Evolutionary conservation across 2,113 vertebrate genomes (phyloP).

Genomic region (Phalacrocorax aristotelis): DNA sequence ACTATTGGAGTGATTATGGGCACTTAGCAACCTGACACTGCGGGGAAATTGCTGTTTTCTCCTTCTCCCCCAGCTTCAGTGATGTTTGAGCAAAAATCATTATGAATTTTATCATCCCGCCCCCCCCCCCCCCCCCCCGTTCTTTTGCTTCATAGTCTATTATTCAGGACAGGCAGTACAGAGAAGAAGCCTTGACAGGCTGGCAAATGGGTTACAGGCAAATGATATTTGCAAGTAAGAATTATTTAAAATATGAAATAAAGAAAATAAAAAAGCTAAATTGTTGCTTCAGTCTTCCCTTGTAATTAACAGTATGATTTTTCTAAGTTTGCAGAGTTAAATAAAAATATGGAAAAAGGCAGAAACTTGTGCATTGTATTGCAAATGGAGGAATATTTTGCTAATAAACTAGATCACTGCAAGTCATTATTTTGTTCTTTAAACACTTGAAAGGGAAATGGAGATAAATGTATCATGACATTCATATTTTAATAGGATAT

Average conservation of each 20-base stretch:
- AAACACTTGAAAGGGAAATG: not conserved
- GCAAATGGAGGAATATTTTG: not conserved
- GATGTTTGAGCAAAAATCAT: conserved; percentile 1
- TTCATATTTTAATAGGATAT: not conserved
- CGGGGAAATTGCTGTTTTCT: not conserved
- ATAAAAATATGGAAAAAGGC: not conserved
- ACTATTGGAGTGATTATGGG: conserved; percentile 5
- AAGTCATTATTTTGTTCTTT: not conserved
- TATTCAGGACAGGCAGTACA: not conserved
- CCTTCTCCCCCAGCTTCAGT: not conserved
- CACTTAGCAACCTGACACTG: conserved; percentile 29
- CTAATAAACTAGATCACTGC: not conserved
- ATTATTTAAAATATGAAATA: not conserved
- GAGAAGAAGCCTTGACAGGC: not conserved
- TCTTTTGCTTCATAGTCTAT: not conserved
- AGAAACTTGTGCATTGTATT: not conserved
- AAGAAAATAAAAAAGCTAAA: not conserved
- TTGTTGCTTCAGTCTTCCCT: not conserved
- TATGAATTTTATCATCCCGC: not conserved
- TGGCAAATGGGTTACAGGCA: not conserved
- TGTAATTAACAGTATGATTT: not conserved
- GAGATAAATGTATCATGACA: not conserved
- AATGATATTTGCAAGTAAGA: conserved; percentile 8
- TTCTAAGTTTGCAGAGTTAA: not conserved
- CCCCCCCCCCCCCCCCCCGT: not conserved